Evolutionary conservation across 2,113 vertebrate genomes (phyloP).

Genomic region (human): DNA sequence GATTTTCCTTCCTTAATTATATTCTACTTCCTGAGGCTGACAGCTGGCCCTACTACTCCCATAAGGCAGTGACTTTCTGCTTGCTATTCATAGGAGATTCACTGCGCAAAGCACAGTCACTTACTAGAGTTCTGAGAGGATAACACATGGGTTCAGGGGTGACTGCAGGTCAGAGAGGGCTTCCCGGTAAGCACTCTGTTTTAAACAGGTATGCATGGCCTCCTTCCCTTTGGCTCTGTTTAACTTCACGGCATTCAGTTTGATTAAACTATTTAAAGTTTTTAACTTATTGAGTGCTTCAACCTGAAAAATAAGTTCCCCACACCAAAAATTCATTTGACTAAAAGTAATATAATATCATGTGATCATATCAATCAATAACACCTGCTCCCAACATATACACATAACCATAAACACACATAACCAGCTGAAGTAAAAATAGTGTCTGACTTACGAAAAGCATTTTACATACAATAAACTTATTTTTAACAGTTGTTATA

Average conservation of each 20-base stretch:
- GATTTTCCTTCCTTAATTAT: background rate
- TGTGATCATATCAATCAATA: background rate
- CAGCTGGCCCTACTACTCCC: background rate
- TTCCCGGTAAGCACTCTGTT: slow-evolving; percentile 95
- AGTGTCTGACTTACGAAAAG: background rate
- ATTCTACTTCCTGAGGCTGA: background rate
- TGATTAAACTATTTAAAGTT: slow-evolving; percentile 96
- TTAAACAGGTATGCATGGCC: slow-evolving; percentile 95
- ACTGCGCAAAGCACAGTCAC: slow-evolving; percentile 62
- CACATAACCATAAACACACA: background rate
- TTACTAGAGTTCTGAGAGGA: slow-evolving; percentile 96
- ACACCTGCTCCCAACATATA: background rate
- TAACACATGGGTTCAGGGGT: slow-evolving; percentile 94
- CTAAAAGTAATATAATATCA: slow-evolving; percentile 44
- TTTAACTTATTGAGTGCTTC: slow-evolving; percentile 98
- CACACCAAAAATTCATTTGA: slow-evolving; percentile 37
- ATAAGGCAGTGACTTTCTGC: background rate
- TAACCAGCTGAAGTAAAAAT: background rate
- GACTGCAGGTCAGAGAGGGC: slow-evolving; percentile 95
- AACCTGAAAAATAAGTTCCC: slow-evolving; percentile 87
- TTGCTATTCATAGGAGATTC: background rate
- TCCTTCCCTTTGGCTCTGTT: slow-evolving; percentile 95
- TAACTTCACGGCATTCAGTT: slow-evolving; percentile 94
- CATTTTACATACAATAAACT: slow-evolving; percentile 6
- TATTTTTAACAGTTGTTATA: slow-evolving; percentile 20